Conservation (phyloP, 2,888 invertebrate genomes). For the Eretmocerus hayati region DNA sequence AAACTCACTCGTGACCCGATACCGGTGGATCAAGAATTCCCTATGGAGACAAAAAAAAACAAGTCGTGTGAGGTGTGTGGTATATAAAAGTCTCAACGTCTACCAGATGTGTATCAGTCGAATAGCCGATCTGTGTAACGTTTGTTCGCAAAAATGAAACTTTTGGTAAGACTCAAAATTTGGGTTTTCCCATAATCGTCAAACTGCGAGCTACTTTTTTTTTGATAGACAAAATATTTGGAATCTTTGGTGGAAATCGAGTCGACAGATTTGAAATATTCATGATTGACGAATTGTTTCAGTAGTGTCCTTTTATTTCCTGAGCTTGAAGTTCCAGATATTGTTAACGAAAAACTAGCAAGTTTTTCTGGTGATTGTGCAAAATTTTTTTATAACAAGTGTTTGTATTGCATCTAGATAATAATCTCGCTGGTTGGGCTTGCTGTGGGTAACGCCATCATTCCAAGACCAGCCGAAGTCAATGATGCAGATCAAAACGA, state of each 20-base stretch:
- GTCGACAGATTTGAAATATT: too few relatives aligned
- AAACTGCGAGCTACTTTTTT: too few relatives aligned
- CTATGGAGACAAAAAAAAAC: constrained; percentile 14
- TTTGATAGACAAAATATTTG: too few relatives aligned
- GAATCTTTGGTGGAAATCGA: too few relatives aligned
- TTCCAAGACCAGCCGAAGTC: constrained; percentile 2
- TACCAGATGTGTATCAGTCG: constrained; percentile 10
- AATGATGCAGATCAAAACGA: background rate
- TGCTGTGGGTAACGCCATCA: background rate
- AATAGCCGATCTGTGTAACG: background rate
- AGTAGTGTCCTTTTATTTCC: too few relatives aligned
- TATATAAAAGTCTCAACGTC: constrained; percentile 13
- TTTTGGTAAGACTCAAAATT: constrained; percentile 15
- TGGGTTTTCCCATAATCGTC: too few relatives aligned
- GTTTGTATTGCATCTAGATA: constrained; percentile 8
- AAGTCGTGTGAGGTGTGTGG: background rate
- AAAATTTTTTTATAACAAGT: too few relatives aligned
- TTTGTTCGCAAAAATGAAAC: constrained; percentile 12
- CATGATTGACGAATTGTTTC: too few relatives aligned
- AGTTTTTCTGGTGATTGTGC: too few relatives aligned
- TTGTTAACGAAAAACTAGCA: too few relatives aligned
- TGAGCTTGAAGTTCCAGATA: too few relatives aligned
- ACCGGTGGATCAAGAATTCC: constrained; percentile 11
- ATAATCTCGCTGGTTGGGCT: constrained; percentile 11
- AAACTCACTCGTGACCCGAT: background rate